Percentiles rank a stretch among this genome's conserved stretches.
Conservation (phyloP, 2,888 invertebrate genomes). For the Carcina quercana region DNA sequence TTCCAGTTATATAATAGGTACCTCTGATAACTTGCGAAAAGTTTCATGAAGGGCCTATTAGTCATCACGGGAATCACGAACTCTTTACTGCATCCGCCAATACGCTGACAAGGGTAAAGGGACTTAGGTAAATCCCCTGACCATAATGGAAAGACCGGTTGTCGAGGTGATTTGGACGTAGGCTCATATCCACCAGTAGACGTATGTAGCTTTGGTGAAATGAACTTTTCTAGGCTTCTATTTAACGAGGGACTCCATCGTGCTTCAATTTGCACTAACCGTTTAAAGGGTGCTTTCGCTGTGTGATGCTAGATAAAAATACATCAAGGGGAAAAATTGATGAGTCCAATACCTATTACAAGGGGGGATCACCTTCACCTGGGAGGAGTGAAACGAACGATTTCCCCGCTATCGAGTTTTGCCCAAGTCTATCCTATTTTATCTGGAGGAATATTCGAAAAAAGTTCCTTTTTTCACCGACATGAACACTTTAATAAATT, state of each 20-base stretch:
- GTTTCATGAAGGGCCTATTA: no score
- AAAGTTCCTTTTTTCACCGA: conserved; percentile 1
- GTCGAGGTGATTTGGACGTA: no score
- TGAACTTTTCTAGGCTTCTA: no score
- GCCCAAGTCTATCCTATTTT: background rate
- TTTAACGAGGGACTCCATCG: conserved; percentile 14
- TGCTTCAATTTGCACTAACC: conserved; percentile 40
- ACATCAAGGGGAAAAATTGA: conserved; percentile 32
- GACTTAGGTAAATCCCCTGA: no score
- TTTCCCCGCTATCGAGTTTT: conserved; percentile 2
- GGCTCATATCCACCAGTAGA: no score
- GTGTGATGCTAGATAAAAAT: conserved; percentile 26
- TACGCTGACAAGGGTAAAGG: no score
- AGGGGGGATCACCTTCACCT: conserved; percentile 21
- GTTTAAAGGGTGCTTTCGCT: conserved; percentile 18
- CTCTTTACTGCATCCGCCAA: no score
- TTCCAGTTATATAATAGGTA: no score
- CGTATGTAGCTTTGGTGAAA: no score
- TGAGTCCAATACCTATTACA: conserved; percentile 29
- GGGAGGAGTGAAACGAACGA: conserved; percentile 6
- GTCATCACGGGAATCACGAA: no score
- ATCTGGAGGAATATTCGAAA: background rate
- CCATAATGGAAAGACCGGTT: no score
- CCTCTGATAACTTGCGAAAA: no score
- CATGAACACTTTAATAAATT: conserved; percentile 4